A percentile compares a stretch with the other conserved stretches of the same genome.
Evolutionary conservation across 2,797 vertebrate genomes (phyloP).

Genomic region (Octomys mimax): DNA sequence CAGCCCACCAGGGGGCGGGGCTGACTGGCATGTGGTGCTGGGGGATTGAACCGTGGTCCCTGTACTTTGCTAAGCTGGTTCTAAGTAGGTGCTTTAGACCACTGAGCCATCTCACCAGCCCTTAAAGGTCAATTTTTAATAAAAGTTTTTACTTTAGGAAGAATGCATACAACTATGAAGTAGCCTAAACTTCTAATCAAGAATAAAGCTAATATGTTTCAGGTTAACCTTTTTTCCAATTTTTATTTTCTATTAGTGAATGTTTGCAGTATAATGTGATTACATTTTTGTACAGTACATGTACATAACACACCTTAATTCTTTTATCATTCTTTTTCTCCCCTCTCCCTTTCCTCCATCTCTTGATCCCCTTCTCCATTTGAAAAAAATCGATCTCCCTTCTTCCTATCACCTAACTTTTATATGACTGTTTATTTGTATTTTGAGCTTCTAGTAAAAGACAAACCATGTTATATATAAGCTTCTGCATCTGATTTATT

Average conservation of each 20-base stretch:
- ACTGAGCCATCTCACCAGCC: too few species aligned
- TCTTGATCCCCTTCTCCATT: background rate
- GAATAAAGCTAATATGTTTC: constrained; percentile 25
- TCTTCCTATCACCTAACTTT: background rate
- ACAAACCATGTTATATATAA: background rate
- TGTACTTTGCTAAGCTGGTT: too few species aligned
- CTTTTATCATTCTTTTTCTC: background rate
- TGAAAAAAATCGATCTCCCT: background rate
- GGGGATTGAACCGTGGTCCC: too few species aligned
- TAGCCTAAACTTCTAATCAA: constrained; percentile 46
- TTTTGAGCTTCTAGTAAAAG: background rate
- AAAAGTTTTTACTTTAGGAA: constrained; percentile 57
- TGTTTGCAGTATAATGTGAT: background rate
- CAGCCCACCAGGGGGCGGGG: too few species aligned
- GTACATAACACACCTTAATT: background rate
- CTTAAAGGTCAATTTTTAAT: constrained; percentile 1
- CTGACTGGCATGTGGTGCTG: too few species aligned
- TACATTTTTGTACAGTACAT: background rate
- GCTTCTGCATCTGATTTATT: background rate
- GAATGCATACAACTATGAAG: constrained; percentile 7
- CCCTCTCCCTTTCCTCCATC: background rate
- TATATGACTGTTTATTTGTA: background rate
- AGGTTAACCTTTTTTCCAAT: background rate
- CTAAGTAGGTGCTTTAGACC: too few species aligned
- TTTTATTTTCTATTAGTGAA: background rate